Evolutionary conservation across 2,113 vertebrate genomes (phyloP).

Genomic region (Ciconia boyciana): DNA sequence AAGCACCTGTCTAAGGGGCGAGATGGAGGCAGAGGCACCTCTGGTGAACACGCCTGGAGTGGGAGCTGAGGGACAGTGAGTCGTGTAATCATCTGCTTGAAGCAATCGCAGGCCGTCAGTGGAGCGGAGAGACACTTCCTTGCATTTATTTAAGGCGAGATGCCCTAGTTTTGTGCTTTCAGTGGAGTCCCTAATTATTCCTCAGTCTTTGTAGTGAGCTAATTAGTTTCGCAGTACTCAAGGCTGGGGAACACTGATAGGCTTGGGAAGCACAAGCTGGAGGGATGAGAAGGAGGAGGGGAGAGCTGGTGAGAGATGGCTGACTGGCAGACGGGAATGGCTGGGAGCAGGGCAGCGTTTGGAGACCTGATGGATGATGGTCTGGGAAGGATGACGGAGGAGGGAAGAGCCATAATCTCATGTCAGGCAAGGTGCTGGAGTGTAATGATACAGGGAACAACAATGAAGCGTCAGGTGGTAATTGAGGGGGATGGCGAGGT

Average conservation of each 20-base stretch:
- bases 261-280: slow-evolving; percentile 13
- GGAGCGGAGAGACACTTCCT: not conserved
- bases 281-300: not conserved
- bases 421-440: not conserved
- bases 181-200: slow-evolving; percentile 64
- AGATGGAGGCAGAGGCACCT: not conserved
- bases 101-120: not conserved
- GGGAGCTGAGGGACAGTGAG: not conserved
- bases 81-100: not conserved
- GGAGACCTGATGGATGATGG: not conserved
- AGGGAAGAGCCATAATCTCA: not conserved
- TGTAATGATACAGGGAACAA: rapidly evolving
- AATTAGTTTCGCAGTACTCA: slow-evolving; percentile 54
- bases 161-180: slow-evolving; percentile 62
- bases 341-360: not conserved
- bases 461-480: rapidly evolving
- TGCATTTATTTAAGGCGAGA: slow-evolving; percentile 26
- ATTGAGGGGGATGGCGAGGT: not conserved
- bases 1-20: not conserved
- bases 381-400: not conserved
- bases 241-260: slow-evolving; percentile 47
- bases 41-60: not conserved
- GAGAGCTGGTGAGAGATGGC: not conserved
- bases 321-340: not conserved
- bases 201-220: slow-evolving; percentile 22